Conservation (phyloP, 2,113 vertebrate species). For the Hydropotes inermis region DNA sequence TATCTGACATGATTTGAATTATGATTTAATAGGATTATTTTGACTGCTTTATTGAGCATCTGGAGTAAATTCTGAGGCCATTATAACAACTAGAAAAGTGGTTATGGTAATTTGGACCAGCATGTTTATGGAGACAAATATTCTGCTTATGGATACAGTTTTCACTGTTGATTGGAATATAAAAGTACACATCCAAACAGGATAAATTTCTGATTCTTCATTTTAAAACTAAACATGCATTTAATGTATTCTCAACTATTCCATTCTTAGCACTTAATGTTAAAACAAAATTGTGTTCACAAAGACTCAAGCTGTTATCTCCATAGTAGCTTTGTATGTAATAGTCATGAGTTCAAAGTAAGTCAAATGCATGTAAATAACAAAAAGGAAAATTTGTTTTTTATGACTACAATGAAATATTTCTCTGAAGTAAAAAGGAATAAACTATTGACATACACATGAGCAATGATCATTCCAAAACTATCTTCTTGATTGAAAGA, state of each 20-base stretch:
- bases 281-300: too few species aligned
- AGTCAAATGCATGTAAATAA: too few species aligned
- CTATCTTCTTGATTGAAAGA: too few species aligned
- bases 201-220: background rate
- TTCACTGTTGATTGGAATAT: background rate
- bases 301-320: too few species aligned
- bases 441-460: too few species aligned
- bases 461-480: too few species aligned
- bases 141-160: background rate
- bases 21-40: background rate
- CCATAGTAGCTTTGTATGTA: too few species aligned
- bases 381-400: too few species aligned
- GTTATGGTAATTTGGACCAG: background rate
- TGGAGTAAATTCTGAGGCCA: background rate
- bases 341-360: too few species aligned
- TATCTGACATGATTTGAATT: background rate
- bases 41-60: background rate
- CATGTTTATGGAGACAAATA: background rate
- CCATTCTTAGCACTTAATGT: background rate
- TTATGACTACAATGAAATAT: too few species aligned
- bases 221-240: background rate
- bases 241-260: background rate
- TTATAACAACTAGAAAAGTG: background rate
- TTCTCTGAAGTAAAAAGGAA: too few species aligned
- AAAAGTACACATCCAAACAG: background rate